These are phyloP conservation scores for Pipistrellus pygmaeus DNA, from an alignment of 2,797 vertebrate species.

Conservation along the genomic window DNA sequence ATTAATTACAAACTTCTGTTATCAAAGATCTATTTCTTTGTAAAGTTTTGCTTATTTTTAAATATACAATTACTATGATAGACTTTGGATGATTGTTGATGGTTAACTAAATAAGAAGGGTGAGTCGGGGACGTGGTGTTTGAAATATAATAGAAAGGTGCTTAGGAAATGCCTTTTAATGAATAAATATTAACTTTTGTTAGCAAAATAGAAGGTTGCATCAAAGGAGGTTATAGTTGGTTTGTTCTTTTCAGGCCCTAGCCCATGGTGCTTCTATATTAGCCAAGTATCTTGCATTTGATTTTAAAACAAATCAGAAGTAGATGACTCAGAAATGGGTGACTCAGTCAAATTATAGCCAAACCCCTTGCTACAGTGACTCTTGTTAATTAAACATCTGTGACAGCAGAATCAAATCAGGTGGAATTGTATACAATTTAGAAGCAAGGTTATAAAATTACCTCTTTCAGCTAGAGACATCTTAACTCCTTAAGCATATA, in stretches of 20 bases:
- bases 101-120: background rate
- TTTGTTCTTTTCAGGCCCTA: conserved; percentile 48
- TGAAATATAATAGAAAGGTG: background rate
- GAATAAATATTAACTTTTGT: conserved; percentile 31
- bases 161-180: conserved; percentile 12
- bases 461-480: background rate
- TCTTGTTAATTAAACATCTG: conserved; percentile 74
- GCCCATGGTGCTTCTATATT: background rate
- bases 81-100: background rate
- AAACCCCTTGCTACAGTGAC: conserved; percentile 56
- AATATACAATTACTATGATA: background rate
- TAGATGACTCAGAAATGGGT: conserved; percentile 71
- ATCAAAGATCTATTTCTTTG: background rate
- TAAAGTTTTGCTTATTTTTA: background rate
- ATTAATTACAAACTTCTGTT: background rate
- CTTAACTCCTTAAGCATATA: conserved; percentile 29
- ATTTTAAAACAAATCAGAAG: conserved; percentile 71
- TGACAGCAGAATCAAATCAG: conserved; percentile 62
- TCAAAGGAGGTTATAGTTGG: background rate
- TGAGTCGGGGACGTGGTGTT: background rate
- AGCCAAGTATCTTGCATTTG: conserved; percentile 50
- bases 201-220: background rate
- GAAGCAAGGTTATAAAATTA: conserved; percentile 25
- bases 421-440: conserved; percentile 48
- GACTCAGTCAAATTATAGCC: conserved; percentile 75